Evolutionary conservation across 2,888 invertebrate genomes (phyloP), one percentile per base, ranked within the genome.

Genomic region (Idaea biselata): DNA sequence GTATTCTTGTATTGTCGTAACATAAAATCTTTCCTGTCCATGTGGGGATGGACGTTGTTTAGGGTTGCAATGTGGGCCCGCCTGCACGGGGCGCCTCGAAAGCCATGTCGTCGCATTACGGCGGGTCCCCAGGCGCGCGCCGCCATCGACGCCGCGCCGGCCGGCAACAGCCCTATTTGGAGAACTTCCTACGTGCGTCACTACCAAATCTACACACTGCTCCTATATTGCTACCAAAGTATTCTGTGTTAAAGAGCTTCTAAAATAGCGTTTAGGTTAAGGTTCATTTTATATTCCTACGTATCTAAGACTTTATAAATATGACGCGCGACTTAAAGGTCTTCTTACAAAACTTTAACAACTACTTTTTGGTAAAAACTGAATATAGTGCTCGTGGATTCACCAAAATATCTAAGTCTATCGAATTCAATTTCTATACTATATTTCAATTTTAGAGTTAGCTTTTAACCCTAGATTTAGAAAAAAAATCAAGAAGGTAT

Each of bases 111-210:
- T 14, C 44, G 44, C 44, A 44, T 44, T 44, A 44, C 44, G 44
- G 14, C 44, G 44, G 3, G 44, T 44, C 44, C 44, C 44, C 8
- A 44, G 44, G 44, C 44, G 44, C 44, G 44, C 44, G 44, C 44
- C 44, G 14, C 44, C 44, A 44, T 44, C 44, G 44, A 14, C 44
- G 11, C 44, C 11, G 44, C 44, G 11, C 44, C 44, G 44, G 44
- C 44, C 44, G 44, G 44, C 14, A 44, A 44, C 44, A 44, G 11
- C 44, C 44, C 44, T 44, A 44, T 44, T 44, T 44, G 44, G 44
- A 44, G 44, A 44, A 44, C 44, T 44, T 44, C 44, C 44, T 44
- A 44, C 44, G 44, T 44, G 44, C 44, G 44, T 44, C 44, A 44
- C 44, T 44, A 44, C 44, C 44, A 44, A 44, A 44, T 44, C 44